Evolutionary conservation across 2,888 invertebrate species (phyloP).

Genomic region (Trisateles emortualis): DNA sequence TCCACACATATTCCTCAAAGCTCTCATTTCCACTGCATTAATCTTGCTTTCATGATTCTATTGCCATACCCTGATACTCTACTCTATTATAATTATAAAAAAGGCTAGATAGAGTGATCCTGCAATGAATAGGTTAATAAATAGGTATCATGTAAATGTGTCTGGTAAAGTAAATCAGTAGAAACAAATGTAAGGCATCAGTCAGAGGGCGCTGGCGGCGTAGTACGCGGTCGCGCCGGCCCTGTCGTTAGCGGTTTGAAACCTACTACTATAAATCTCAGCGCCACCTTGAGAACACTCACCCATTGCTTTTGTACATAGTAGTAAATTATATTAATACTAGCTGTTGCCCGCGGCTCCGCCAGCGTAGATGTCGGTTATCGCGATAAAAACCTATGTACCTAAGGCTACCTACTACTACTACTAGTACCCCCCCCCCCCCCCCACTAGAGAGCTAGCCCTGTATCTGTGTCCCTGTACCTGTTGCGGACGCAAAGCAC

Average conservation of each 20-base stretch:
- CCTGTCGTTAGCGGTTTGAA: conserved; percentile 80
- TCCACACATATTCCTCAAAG: too few relatives aligned
- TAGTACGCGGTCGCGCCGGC: conserved; percentile 28
- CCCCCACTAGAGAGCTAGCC: too few relatives aligned
- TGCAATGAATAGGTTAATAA: conserved; percentile 37
- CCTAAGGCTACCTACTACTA: not conserved
- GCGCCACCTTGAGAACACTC: conserved; percentile 77
- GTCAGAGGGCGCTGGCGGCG: conserved; percentile 64
- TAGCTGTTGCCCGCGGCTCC: too few relatives aligned
- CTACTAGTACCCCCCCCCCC: too few relatives aligned
- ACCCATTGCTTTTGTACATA: conserved; percentile 54
- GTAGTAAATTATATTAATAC: conserved; percentile 2
- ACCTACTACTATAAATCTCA: conserved; percentile 78
- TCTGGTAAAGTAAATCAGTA: conserved; percentile 80
- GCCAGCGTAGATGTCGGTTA: too few relatives aligned
- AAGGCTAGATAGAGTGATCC: conserved; percentile 10
- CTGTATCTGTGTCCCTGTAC: too few relatives aligned
- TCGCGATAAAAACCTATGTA: too few relatives aligned
- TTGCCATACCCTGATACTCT: too few relatives aligned
- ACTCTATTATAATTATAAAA: too few relatives aligned
- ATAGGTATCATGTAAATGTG: conserved; percentile 66
- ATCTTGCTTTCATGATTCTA: too few relatives aligned
- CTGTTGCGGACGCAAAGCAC: too few relatives aligned
- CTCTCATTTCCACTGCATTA: too few relatives aligned
- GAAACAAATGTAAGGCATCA: conserved; percentile 84